phyloP scores from a whole-genome alignment of 2,113 vertebrate genomes.

The Chaetodon auriga region DNA sequence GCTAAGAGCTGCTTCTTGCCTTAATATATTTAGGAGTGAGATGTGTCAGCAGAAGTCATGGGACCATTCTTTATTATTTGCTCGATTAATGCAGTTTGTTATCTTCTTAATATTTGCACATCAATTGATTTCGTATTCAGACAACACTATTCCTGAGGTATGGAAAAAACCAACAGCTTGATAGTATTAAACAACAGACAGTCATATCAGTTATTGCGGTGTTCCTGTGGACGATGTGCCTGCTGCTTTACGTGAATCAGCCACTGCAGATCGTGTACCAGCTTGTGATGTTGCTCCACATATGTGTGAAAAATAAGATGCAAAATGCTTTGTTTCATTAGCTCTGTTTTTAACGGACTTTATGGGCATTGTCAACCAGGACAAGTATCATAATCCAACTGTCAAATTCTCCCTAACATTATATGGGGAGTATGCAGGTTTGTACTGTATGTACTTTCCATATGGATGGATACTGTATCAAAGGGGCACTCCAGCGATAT shows the following conservation, averaged over 20 bases:
- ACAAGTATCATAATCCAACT: not conserved
- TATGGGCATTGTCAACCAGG: not conserved
- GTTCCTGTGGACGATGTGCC: not conserved
- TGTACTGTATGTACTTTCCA: not conserved
- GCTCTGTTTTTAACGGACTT: not conserved
- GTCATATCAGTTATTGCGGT: not conserved
- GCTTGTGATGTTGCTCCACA: not conserved
- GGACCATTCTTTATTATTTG: not conserved
- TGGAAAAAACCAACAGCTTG: not conserved
- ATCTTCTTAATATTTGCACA: not conserved
- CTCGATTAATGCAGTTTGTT: not conserved
- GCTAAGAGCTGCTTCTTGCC: not conserved
- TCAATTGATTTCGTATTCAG: not conserved
- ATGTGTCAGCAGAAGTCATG: not conserved
- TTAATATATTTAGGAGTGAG: not conserved
- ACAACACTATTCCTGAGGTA: not conserved
- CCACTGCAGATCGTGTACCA: not conserved
- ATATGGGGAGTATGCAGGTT: not conserved
- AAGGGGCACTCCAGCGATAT: not conserved
- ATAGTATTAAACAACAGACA: not conserved
- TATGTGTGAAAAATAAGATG: not conserved
- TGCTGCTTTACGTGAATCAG: not conserved
- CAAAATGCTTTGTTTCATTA: not conserved
- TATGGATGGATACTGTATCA: not conserved
- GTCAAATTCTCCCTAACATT: not conserved